Conservation (phyloP, 2,888 invertebrate genomes). For the Encarsia formosa region DNA sequence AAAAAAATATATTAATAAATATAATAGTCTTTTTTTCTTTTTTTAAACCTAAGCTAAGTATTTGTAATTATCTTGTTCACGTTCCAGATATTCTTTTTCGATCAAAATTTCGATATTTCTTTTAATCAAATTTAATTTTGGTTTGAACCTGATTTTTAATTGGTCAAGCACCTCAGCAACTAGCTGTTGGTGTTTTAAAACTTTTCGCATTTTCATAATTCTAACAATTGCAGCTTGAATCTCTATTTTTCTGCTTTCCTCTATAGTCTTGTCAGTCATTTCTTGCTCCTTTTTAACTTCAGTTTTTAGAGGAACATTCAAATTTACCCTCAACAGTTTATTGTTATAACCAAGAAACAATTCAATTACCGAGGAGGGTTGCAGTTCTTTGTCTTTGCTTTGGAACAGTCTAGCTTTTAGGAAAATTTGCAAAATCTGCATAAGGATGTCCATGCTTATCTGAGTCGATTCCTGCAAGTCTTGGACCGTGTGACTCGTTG, state of each 20-base stretch:
- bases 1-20: no score
- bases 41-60: no score
- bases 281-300: conserved; percentile 96
- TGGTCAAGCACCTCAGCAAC: conserved; percentile 96
- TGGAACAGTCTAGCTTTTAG: conserved; percentile 88
- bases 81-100: conserved; percentile 97
- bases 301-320: conserved; percentile 96
- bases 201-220: conserved; percentile 98
- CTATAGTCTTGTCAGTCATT: conserved; percentile 96
- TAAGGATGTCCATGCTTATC: conserved; percentile 76
- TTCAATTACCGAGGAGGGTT: conserved; percentile 68
- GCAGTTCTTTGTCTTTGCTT: conserved; percentile 67
- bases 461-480: conserved; percentile 85
- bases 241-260: conserved; percentile 95
- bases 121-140: conserved; percentile 95
- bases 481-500: conserved; percentile 79
- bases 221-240: conserved; percentile 91
- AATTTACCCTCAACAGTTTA: conserved; percentile 96
- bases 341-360: conserved; percentile 71
- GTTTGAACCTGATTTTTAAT: conserved; percentile 91
- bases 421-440: conserved; percentile 88
- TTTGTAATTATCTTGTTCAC: conserved; percentile 97
- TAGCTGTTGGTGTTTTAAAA: conserved; percentile 87
- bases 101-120: conserved; percentile 99
- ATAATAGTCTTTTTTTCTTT: no score